Base-by-base conservation (phyloP, 2,113 vertebrate genomes). In the Aegithalos caudatus region DNA sequence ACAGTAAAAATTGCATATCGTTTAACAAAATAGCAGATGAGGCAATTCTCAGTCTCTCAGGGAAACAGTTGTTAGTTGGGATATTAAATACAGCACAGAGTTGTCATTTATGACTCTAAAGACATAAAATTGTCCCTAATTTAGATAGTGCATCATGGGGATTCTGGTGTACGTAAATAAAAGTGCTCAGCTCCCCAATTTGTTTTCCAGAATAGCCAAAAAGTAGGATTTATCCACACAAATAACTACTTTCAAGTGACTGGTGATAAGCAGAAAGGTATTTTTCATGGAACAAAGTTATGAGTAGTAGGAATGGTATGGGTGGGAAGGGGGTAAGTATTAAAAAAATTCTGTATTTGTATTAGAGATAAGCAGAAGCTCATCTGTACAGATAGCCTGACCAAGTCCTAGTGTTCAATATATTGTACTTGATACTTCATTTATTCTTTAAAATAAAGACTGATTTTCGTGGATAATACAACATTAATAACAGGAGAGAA, bases 371-470 rank as follows among this genome's bases (percentile, higher is more conserved):
- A 79, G 12, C 3, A 40, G 37, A 50, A 77, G 53, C 14, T 33
- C 33, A 23, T 53, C 12, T 45, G 22, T 18, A 51, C 45, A 60
- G 20, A 47, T 15, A 14, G 21, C 21, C 29, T 29, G 24, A 62
- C 0, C 0, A 76, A 80, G 35, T 38, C 14, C 19, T 70, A 38
- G 31, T 48, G 21, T 67, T 86, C 1, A 0, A 20, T 54, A 79
- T 22, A 14, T 37, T 24, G 1, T 58, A 65, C 10, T 53, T 48
- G 9, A 53, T 67, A 48, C 6, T 6, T 86, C 33, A 35, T 35
- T 88, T 50, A 44, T 25, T 71, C n/a, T 72, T 84, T 54, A 45
- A 66, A 88, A 44, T 62, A 87, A 53, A 62, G 33, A 53, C 14
- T 53, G 11, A 1, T 71, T 93, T 88, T 61, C 37, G 38, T n/a